phyloP scores from a whole-genome alignment of 2,113 vertebrate species.

The Euleptes europaea region DNA sequence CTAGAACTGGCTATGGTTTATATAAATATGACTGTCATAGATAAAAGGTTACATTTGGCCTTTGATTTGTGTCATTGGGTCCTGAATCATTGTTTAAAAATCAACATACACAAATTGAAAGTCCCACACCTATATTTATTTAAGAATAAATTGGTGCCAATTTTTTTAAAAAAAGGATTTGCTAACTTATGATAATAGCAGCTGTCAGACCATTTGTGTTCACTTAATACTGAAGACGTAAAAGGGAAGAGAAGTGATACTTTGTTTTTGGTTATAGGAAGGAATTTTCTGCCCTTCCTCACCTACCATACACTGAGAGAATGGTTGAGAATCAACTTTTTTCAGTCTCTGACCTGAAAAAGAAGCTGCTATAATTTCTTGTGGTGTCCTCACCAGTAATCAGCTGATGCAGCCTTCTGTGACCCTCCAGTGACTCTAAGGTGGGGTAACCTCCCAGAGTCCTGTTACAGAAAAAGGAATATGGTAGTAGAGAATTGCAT shows the following conservation, averaged over 20 bases:
- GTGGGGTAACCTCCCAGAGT: not conserved
- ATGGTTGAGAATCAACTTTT: not conserved
- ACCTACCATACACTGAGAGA: not conserved
- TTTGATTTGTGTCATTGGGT: not conserved
- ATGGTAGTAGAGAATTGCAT: not conserved
- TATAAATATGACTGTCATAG: not conserved
- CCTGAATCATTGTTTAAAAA: conserved; percentile 8
- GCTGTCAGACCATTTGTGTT: not conserved
- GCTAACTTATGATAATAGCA: not conserved
- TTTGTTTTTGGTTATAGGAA: not conserved
- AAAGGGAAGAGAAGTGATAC: fast-evolving
- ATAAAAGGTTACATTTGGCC: not conserved
- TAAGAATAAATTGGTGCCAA: not conserved
- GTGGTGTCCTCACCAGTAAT: no score
- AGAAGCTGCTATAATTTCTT: not conserved
- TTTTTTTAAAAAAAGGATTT: not conserved
- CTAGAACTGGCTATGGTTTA: not conserved
- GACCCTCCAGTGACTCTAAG: not conserved
- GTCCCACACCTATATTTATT: not conserved
- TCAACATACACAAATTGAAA: not conserved
- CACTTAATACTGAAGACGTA: not conserved
- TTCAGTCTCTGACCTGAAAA: not conserved
- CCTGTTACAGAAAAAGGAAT: not conserved
- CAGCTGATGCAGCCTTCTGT: not conserved
- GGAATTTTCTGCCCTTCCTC: not conserved